Evolutionary conservation across 1,140 invertebrate species (phyloP).

Genomic region (Agrilus planipennis): DNA sequence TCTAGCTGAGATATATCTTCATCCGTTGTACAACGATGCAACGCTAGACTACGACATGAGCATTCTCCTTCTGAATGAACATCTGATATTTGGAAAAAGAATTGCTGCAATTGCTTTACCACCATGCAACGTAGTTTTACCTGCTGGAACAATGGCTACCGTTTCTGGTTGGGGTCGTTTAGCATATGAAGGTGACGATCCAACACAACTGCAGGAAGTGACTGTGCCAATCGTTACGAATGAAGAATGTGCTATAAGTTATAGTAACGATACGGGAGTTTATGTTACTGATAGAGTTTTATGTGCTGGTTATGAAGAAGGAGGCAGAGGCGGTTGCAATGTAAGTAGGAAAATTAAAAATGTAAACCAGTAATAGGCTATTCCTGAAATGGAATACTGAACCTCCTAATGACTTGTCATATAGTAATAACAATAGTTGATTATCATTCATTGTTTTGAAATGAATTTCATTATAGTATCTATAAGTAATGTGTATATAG

Average conservation of each 20-base stretch:
- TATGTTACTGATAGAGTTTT: constrained; percentile 51
- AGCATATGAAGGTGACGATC: constrained; percentile 7
- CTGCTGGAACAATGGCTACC: constrained; percentile 11
- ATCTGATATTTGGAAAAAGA: constrained; percentile 18
- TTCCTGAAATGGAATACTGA: neutral
- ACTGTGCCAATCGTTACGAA: constrained; percentile 32
- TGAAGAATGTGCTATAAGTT: constrained; percentile 26
- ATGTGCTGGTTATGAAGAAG: constrained; percentile 55
- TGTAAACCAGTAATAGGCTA: neutral
- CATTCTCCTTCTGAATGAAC: too few species aligned
- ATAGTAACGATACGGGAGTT: too few species aligned
- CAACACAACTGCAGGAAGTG: constrained; percentile 36
- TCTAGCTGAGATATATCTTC: constrained; percentile 34
- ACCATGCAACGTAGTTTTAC: constrained; percentile 6
- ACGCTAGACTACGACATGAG: too few species aligned
- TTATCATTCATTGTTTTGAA: too few species aligned
- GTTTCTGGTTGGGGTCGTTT: constrained; percentile 30
- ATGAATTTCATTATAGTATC: too few species aligned
- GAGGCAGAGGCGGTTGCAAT: constrained; percentile 60
- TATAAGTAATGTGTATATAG: too few species aligned
- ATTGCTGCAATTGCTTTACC: constrained; percentile 15
- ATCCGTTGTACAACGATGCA: constrained; percentile 33
- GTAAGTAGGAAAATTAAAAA: too few species aligned
- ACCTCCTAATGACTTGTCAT: too few species aligned
- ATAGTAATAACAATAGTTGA: too few species aligned